Evolutionary conservation across 2,113 vertebrate genomes (phyloP).

Genomic region (Calidris pygmaea): DNA sequence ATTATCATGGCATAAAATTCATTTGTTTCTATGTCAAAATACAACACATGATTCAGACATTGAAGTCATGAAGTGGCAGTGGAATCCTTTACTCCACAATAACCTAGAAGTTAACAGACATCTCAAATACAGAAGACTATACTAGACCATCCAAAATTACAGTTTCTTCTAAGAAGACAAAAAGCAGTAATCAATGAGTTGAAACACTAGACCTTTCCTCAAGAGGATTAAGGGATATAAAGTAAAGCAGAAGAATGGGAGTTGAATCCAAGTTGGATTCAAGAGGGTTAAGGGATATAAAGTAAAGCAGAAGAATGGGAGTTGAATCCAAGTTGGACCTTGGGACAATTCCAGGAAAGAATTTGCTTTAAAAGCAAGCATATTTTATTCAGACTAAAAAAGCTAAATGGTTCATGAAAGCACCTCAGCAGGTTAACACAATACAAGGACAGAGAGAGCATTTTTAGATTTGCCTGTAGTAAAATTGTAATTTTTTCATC

Average conservation of each 20-base stretch:
- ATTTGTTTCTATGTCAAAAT: background rate
- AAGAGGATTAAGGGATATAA: background rate
- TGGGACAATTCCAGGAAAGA: background rate
- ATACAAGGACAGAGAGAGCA: background rate
- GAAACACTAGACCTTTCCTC: background rate
- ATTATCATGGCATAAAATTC: background rate
- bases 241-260: background rate
- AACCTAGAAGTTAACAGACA: background rate
- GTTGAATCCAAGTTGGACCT: background rate
- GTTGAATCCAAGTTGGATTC: background rate
- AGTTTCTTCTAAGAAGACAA: background rate
- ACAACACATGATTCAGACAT: background rate
- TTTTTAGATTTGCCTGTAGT: background rate
- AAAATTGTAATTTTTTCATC: accelerated
- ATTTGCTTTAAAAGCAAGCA: background rate
- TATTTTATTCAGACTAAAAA: background rate
- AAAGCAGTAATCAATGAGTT: background rate
- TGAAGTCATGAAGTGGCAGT: background rate
- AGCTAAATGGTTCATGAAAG: background rate
- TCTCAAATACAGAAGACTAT: background rate
- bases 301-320: background rate
- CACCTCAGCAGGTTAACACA: background rate
- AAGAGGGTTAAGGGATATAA: background rate
- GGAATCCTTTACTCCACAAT: background rate
- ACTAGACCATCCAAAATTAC: background rate